Percentiles rank a stretch among this genome's conserved stretches.
Evolutionary conservation across 2,113 vertebrate species (phyloP).

Genomic region (Girardinichthys multiradiatus): DNA sequence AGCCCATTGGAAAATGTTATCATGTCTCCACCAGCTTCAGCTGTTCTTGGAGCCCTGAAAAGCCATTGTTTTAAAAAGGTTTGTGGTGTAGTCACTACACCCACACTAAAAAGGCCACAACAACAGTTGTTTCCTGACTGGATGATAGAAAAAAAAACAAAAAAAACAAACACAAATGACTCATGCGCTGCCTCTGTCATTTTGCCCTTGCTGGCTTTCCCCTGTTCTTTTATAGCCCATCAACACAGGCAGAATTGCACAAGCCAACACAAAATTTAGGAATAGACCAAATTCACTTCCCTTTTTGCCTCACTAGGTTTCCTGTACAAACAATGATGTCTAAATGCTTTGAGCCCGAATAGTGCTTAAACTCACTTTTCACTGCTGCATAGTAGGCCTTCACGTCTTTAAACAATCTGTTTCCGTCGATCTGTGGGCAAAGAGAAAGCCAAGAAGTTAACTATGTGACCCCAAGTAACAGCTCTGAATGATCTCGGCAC

Average conservation of each 20-base stretch:
- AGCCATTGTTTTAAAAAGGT: constrained; percentile 25
- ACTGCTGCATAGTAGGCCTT: constrained; percentile 87
- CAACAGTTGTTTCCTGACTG: constrained; percentile 56
- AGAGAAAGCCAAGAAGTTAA: neutral
- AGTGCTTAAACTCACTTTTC: constrained; percentile 81
- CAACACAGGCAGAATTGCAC: constrained; percentile 44
- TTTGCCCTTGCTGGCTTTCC: neutral
- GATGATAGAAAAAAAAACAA: constrained; percentile 24
- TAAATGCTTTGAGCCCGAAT: neutral
- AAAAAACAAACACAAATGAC: constrained; percentile 14
- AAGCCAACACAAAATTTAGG: constrained; percentile 17
- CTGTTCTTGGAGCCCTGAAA: neutral
- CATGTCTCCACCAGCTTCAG: neutral
- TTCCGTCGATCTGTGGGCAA: constrained; percentile 84
- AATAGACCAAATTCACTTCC: constrained; percentile 56
- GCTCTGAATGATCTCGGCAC: neutral
- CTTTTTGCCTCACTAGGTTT: constrained; percentile 4
- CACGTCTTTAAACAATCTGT: constrained; percentile 89
- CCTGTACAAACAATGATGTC: neutral
- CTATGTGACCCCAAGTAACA: neutral
- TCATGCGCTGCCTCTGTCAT: constrained; percentile 37
- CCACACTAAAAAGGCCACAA: constrained; percentile 58
- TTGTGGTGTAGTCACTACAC: constrained; percentile 18
- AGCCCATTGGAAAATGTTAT: constrained; percentile 6
- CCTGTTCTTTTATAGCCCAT: constrained; percentile 3